phyloP scores from a whole-genome alignment of 1,140 invertebrate genomes.

The Caenorhabditis tropicalis region DNA sequence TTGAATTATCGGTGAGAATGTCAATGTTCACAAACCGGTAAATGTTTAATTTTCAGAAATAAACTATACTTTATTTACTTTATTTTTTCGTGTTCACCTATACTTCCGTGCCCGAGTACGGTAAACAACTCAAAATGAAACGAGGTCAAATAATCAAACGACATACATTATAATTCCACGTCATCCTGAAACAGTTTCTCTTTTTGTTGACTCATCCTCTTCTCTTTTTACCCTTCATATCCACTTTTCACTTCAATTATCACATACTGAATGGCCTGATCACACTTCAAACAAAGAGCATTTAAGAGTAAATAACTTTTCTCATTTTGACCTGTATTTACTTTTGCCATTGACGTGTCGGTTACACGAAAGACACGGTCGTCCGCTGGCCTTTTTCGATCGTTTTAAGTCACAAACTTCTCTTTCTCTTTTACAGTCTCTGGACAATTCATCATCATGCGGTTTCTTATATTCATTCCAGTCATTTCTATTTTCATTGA shows the following conservation, averaged over 20 bases:
- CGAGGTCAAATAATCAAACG: conserved; percentile 27
- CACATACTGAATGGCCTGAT: neutral
- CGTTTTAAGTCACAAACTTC: neutral
- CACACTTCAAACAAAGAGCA: neutral
- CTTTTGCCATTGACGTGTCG: conserved; percentile 25
- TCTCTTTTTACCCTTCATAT: neutral
- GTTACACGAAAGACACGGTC: conserved; percentile 34
- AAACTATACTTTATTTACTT: neutral
- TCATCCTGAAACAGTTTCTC: neutral
- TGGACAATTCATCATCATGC: neutral
- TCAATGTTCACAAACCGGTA: conserved; percentile 15
- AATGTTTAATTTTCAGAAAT: conserved; percentile 3
- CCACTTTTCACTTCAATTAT: neutral
- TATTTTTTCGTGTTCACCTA: neutral
- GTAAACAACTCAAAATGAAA: neutral
- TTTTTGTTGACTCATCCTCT: neutral
- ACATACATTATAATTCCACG: neutral
- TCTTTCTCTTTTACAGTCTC: neutral
- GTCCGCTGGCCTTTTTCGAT: conserved; percentile 21
- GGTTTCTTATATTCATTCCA: neutral
- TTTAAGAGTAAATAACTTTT: neutral
- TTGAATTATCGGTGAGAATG: neutral
- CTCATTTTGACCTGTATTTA: conserved; percentile 3
- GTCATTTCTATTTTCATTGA: neutral
- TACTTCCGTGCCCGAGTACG: neutral